A percentile compares a stretch with the other conserved stretches of the same genome.
Conservation (phyloP, 64 coral and sea anemone species). For the Orbicella faveolata region DNA sequence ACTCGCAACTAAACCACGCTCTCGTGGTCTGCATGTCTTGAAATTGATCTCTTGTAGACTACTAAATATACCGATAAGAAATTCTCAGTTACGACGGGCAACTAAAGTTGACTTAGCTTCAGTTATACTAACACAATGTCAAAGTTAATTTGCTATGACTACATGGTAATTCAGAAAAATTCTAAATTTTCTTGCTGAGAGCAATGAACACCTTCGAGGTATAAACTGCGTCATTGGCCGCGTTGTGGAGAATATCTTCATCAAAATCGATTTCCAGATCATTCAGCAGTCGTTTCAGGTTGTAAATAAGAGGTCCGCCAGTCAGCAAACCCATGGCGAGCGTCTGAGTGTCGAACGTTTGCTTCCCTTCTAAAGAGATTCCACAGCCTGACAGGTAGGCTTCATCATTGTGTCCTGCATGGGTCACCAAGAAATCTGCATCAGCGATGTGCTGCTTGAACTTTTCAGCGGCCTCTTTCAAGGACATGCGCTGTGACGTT, state of each 20-base stretch:
- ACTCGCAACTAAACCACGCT: too few relatives aligned
- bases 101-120: too few relatives aligned
- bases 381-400: slow-evolving; percentile 12
- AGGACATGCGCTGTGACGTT: slow-evolving; percentile 42
- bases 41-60: too few relatives aligned
- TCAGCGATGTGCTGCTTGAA: slow-evolving; percentile 6
- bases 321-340: slow-evolving; percentile 46
- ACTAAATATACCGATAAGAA: too few relatives aligned
- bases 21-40: too few relatives aligned
- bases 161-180: background rate
- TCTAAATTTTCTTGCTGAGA: background rate
- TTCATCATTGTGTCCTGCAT: slow-evolving; percentile 28
- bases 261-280: slow-evolving; percentile 38
- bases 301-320: slow-evolving; percentile 17
- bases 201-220: background rate
- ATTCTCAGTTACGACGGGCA: too few relatives aligned
- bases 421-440: slow-evolving; percentile 40
- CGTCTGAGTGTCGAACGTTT: slow-evolving; percentile 51
- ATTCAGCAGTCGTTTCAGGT: slow-evolving; percentile 49
- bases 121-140: too few relatives aligned
- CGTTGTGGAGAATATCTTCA: slow-evolving; percentile 45
- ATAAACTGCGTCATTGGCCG: slow-evolving; percentile 12
- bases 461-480: slow-evolving; percentile 19
- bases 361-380: background rate
- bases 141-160: too few relatives aligned